phyloP scores from a whole-genome alignment of 2,113 vertebrate genomes.

The Nothobranchius kuhntae region DNA sequence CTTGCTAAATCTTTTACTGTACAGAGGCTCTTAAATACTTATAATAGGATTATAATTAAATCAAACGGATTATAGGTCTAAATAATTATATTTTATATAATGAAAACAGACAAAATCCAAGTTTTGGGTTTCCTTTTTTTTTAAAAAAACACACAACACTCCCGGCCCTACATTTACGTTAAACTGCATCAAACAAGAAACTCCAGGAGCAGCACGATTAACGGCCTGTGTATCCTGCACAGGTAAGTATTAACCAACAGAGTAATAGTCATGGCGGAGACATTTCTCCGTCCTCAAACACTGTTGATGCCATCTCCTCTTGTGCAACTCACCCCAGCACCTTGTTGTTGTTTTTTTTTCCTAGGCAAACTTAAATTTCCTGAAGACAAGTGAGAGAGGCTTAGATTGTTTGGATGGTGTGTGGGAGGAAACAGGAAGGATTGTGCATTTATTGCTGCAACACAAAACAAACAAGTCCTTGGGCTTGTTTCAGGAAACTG shows the following conservation, averaged over 20 bases:
- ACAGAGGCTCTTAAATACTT: constrained; percentile 47
- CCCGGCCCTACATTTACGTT: constrained; percentile 49
- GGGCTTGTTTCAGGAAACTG: constrained; percentile 1
- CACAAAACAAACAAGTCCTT: constrained; percentile 14
- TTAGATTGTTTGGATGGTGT: constrained; percentile 14
- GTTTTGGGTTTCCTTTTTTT: constrained; percentile 57
- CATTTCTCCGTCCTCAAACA: constrained; percentile 27
- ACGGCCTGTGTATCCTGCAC: constrained; percentile 43
- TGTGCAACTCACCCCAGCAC: constrained; percentile 28
- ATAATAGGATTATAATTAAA: constrained; percentile 50
- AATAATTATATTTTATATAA: background rate
- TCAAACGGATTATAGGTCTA: constrained; percentile 27
- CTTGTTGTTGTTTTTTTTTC: constrained; percentile 14
- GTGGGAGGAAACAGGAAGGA: constrained; percentile 19
- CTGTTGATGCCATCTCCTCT: constrained; percentile 9
- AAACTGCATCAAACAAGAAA: constrained; percentile 64
- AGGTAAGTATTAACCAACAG: constrained; percentile 60
- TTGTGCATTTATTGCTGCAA: constrained; percentile 21
- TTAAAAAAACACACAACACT: constrained; percentile 42
- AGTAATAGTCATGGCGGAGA: constrained; percentile 38
- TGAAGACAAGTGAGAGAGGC: constrained; percentile 39
- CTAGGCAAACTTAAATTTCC: constrained; percentile 18
- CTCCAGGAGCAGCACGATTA: constrained; percentile 50
- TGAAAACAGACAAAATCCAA: constrained; percentile 35
- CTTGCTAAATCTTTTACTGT: constrained; percentile 30